Evolutionary conservation across 2,888 invertebrate species (phyloP), one percentile per base, ranked within the genome.

Genomic region (Acanthosepion pharaonis): DNA sequence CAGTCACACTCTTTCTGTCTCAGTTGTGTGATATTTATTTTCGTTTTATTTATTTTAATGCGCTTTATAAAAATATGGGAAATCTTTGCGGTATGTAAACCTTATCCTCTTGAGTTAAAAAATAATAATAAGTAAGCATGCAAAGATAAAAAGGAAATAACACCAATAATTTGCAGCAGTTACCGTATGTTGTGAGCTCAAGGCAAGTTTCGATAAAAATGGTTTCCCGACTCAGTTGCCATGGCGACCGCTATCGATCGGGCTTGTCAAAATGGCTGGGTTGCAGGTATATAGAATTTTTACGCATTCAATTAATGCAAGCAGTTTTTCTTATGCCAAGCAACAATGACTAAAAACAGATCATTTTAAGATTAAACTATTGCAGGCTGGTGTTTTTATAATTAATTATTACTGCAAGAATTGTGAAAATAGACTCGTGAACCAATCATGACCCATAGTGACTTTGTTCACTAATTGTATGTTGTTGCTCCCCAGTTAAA

Each of bases 201-300:
- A 78, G n/a, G 33, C n/a, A 33, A n/a, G n/a, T 78, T 33, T n/a
- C 78, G 9, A 78, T 3, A n/a, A 78, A 33, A 78, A 78, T 78
- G 78, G 78, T 78, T 78, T 78, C 78, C 78, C n/a, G 33, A 78
- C 11, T 78, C 78, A 78, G 78, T 78, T 78, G 1, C 78, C 78
- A 78, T 78, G 78, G n/a, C 78, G 78, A 78, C 78, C n/a, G 78
- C 18, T 78, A 78, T 78, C 78, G 78, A 78, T 78, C 78, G 78
- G n/a, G 11, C n/a, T 78, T 78, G n/a, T 78, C n/a, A 78, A 78
- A n/a, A 78, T 78, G 78, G 78, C 78, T 33, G n/a, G 78, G 3
- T 1, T 78, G 78, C 78, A n/a, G 33, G 5, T 78, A 78, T 33
- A 15, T 11, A 23, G 15, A 78, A n/a, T 78, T n/a, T 78, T n/a